A percentile compares a stretch with the other conserved stretches of the same genome.
phyloP scores from a whole-genome alignment of 2,113 vertebrate species.

The Xiphophorus maculatus region DNA sequence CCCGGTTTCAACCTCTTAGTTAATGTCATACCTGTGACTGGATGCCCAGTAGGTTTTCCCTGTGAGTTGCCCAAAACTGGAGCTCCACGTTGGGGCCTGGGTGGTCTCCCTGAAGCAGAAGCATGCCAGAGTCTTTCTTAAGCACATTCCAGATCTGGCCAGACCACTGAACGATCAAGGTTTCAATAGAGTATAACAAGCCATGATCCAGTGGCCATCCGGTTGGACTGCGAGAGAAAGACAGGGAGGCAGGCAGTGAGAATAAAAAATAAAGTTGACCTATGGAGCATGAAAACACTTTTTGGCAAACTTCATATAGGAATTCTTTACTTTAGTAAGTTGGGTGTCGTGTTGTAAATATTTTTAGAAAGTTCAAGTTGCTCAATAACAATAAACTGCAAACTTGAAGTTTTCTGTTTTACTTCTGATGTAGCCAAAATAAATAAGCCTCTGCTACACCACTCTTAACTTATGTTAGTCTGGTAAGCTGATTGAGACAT shows the following conservation, averaged over 20 bases:
- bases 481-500: not conserved
- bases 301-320: not conserved
- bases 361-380: not conserved
- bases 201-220: conserved; percentile 71
- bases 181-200: conserved; percentile 79
- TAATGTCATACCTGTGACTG: conserved; percentile 73
- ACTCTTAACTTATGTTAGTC: not conserved
- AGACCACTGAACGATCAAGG: conserved; percentile 77
- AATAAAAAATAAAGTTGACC: conserved; percentile 10
- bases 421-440: not conserved
- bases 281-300: conserved; percentile 11
- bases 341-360: not conserved
- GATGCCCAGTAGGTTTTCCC: conserved; percentile 78
- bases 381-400: too few species aligned
- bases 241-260: conserved; percentile 14
- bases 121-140: conserved; percentile 74
- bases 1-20: not conserved
- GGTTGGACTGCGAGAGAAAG: conserved; percentile 60
- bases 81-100: conserved; percentile 77
- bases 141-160: conserved; percentile 74
- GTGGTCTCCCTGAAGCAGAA: conserved; percentile 71
- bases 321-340: not conserved
- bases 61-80: conserved; percentile 80
- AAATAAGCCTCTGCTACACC: not conserved
- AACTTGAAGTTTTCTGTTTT: not conserved